Base-by-base conservation (phyloP, 2,888 invertebrate species). In the Alsophila aescularia region DNA sequence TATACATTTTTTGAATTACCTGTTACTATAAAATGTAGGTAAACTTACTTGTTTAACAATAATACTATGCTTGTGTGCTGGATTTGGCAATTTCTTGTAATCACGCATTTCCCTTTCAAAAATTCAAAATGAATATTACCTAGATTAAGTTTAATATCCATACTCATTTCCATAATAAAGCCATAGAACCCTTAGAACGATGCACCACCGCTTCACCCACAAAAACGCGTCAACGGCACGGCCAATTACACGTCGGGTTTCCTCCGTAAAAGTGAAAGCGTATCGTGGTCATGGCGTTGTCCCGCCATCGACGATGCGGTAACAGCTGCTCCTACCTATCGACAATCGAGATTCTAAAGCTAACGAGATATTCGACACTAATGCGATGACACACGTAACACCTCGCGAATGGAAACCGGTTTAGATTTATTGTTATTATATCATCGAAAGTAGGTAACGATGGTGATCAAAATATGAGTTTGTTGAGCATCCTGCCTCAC, bases 341-440 rank as follows among this genome's bases (percentile, higher is more conserved):
- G 32, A 21, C 37, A 37, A 44, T 39, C 49, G n/a, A 54, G 13
- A 31, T 44, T 35, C 27, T 21, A 53, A 24, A 49, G 15, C 14
- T 50, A 50, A 41, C 14, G 63, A 61, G 32, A 64, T 64, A 51
- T 59, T 43, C 55, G 35, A 49, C 52, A 51, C 52, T 60, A 56
- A 50, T 47, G 71, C 70, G 83, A 80, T 80, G 78, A 77, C 70
- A 81, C 80, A 80, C 86, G 83, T 81, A 74, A 58, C 53, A 65
- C 62, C 80, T 83, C 83, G 52, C 44, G 49, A 58, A 39, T 37
- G 52, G 49, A 37, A 61, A 64, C 64, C 61, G 62, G 64, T 58
- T 29, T 42, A 29, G 49, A 52, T 50, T 54, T 56, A 52, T 47
- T 35, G 52, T 55, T 53, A 54, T 66, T 62, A 66, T 63, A 51